These are phyloP conservation scores for Vultur gryphus DNA, from an alignment of 2,797 vertebrate genomes.

Conservation along the genomic window DNA sequence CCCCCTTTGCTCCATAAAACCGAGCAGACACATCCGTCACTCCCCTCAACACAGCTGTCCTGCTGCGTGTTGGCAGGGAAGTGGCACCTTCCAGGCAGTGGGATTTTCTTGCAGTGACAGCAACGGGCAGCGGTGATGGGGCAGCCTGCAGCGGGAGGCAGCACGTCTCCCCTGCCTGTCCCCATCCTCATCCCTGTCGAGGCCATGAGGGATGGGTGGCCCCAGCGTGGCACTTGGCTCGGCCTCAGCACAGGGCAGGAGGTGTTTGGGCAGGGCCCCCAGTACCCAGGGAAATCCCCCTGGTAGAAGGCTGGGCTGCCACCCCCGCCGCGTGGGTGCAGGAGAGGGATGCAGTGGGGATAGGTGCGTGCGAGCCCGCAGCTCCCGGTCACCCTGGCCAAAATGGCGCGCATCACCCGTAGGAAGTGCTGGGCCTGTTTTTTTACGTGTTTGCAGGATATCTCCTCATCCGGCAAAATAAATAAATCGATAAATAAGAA, in stretches of 20 bases:
- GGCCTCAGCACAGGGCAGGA: not conserved
- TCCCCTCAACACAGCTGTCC: fast-evolving
- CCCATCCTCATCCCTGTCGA: not conserved
- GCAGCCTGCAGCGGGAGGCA: not conserved
- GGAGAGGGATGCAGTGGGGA: not conserved
- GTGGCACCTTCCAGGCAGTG: not conserved
- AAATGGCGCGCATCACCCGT: not conserved
- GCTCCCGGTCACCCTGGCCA: not conserved
- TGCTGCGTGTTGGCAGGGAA: not conserved
- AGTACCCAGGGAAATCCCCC: fast-evolving
- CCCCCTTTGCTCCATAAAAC: not conserved
- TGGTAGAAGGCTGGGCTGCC: not conserved
- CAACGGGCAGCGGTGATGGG: fast-evolving
- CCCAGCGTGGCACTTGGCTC: not conserved
- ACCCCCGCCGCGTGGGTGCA: fast-evolving
- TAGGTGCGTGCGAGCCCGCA: fast-evolving
- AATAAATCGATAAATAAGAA: conserved; percentile 8
- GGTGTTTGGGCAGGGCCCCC: not conserved
- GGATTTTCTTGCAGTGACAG: not conserved
- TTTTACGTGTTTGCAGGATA: not conserved
- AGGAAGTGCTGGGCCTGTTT: not conserved
- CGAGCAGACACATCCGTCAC: not conserved
- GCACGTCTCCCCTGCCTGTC: not conserved
- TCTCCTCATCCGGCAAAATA: conserved; percentile 26
- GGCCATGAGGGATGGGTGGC: not conserved